Evolutionary conservation across 1,140 invertebrate species (phyloP).

Genomic region (Spodoptera frugiperda): DNA sequence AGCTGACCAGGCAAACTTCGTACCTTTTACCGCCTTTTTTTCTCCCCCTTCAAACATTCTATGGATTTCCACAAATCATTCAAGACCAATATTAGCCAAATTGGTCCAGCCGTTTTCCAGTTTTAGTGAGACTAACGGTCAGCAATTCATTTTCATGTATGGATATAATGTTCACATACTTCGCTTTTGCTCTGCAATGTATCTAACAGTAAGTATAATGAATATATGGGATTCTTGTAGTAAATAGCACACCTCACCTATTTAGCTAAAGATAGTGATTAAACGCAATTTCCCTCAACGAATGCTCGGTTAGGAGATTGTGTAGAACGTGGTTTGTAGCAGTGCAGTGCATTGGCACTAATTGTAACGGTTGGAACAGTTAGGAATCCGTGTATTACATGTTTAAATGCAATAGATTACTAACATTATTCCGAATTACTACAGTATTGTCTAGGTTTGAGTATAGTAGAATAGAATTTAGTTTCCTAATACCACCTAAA

Average conservation of each 20-base stretch:
- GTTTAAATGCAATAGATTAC: background rate
- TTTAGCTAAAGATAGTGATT: slow-evolving; percentile 18
- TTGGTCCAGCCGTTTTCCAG: too few species aligned
- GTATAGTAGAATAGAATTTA: too few species aligned
- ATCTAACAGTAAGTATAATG: background rate
- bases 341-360: slow-evolving; percentile 19
- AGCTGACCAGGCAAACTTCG: too few species aligned
- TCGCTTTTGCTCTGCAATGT: background rate
- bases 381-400: background rate
- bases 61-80: too few species aligned
- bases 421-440: background rate
- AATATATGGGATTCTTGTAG: background rate
- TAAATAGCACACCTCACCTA: slow-evolving; percentile 11
- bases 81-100: too few species aligned
- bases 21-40: too few species aligned
- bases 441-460: too few species aligned
- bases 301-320: slow-evolving; percentile 1
- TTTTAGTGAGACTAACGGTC: too few species aligned
- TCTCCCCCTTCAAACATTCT: too few species aligned
- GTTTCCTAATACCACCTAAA: too few species aligned
- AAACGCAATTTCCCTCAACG: slow-evolving; percentile 19
- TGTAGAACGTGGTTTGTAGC: slow-evolving; percentile 26
- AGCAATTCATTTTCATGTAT: too few species aligned
- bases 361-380: slow-evolving; percentile 7
- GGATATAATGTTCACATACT: too few species aligned